phyloP scores from a whole-genome alignment of 2,888 invertebrate species.

The Apeira syringaria region DNA sequence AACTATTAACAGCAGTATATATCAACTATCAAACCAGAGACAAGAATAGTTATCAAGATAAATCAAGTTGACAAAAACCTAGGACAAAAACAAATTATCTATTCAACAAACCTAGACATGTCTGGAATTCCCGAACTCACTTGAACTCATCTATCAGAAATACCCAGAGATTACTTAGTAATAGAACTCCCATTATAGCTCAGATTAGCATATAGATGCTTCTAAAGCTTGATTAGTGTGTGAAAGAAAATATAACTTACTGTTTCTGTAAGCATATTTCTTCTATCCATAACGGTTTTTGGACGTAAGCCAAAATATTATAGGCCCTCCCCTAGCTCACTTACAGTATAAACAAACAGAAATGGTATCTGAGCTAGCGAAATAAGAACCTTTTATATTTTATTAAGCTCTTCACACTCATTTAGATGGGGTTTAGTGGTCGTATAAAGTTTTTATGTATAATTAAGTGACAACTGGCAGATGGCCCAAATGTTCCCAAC shows the following conservation, averaged over 20 bases:
- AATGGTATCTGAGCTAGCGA: slow-evolving; percentile 27
- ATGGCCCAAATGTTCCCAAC: slow-evolving; percentile 3
- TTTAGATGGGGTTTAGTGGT: slow-evolving; percentile 6
- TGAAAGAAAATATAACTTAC: slow-evolving; percentile 2
- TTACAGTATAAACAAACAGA: slow-evolving; percentile 27
- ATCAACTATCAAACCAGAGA: no score
- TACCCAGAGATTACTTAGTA: no score
- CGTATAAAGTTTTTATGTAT: slow-evolving; percentile 18
- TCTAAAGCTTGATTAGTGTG: no score
- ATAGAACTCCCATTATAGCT: no score
- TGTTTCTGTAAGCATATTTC: background rate
- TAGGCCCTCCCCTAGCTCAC: slow-evolving; percentile 18
- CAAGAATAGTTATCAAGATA: no score
- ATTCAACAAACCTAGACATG: no score
- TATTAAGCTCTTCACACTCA: slow-evolving; percentile 19
- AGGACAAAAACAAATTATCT: no score
- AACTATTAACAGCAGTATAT: no score
- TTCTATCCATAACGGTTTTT: slow-evolving; percentile 2
- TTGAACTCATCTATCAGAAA: no score
- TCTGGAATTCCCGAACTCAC: no score
- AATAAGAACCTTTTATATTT: slow-evolving; percentile 24
- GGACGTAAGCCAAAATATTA: slow-evolving; percentile 20
- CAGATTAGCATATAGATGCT: no score
- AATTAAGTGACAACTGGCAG: slow-evolving; percentile 16
- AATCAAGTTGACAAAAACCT: no score